phyloP scores from a whole-genome alignment of 2,113 vertebrate species.

The Lota lota region DNA sequence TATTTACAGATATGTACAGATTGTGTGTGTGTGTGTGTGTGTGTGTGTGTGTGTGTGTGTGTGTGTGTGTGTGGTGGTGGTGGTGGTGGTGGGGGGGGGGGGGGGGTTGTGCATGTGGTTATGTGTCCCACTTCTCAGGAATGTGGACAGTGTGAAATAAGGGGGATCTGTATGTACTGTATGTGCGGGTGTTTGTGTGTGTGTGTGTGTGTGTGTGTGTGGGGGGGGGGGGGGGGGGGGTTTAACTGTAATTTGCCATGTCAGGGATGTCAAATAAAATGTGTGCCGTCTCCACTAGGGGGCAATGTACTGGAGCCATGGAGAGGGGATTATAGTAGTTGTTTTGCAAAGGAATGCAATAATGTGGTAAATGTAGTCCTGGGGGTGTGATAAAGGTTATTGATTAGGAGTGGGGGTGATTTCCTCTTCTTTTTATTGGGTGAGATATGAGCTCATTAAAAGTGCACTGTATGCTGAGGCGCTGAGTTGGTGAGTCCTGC shows the following conservation, averaged over 20 bases:
- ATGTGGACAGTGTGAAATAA: no score
- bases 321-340: neutral
- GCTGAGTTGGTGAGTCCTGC: slow-evolving; percentile 33
- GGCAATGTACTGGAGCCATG: slow-evolving; percentile 35
- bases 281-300: slow-evolving; percentile 27
- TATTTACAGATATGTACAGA: slow-evolving; percentile 73
- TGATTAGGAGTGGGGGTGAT: neutral
- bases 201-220: no score
- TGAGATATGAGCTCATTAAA: slow-evolving; percentile 10
- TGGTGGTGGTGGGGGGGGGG: neutral
- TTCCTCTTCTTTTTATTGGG: neutral
- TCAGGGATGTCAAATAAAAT: slow-evolving; percentile 1
- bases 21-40: slow-evolving; percentile 14
- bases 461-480: slow-evolving; percentile 35
- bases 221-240: no score
- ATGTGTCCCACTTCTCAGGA: no score
- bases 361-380: no score
- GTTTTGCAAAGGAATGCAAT: neutral
- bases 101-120: no score
- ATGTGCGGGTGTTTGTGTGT: no score
- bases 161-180: neutral
- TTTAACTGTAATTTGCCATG: slow-evolving; percentile 3
- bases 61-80: slow-evolving; percentile 17
- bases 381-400: neutral
- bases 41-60: slow-evolving; percentile 10